These are phyloP conservation scores for Pseudochirops corinnae DNA, from an alignment of 2,797 vertebrate species.

Conservation along the genomic window DNA sequence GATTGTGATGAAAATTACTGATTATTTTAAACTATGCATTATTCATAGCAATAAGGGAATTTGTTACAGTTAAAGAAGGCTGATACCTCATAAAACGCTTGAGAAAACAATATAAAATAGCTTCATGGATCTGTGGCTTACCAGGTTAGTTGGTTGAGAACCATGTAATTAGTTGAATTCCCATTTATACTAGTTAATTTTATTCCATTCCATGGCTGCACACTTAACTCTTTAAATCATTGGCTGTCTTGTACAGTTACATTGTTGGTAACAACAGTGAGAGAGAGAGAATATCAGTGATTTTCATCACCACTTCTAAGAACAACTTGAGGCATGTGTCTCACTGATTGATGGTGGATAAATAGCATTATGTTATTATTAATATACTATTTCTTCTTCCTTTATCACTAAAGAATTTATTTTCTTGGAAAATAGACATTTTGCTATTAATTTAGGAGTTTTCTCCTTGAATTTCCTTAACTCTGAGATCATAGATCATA, in stretches of 20 bases:
- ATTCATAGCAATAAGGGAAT: slow-evolving; percentile 37
- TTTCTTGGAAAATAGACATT: slow-evolving; percentile 26
- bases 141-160: slow-evolving; percentile 17
- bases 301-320: slow-evolving; percentile 30
- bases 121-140: slow-evolving; percentile 35
- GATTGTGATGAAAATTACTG: slow-evolving; percentile 22
- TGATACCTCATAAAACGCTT: slow-evolving; percentile 18
- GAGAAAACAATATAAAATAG: slow-evolving; percentile 20
- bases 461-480: background rate
- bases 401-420: slow-evolving; percentile 54
- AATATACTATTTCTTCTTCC: slow-evolving; percentile 6
- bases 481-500: background rate
- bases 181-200: slow-evolving; percentile 3
- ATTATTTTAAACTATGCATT: slow-evolving; percentile 32
- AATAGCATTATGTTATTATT: background rate
- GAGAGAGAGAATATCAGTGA: slow-evolving; percentile 34
- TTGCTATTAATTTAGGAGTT: background rate
- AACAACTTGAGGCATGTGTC: background rate
- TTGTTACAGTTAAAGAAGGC: background rate
- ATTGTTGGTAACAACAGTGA: slow-evolving; percentile 22
- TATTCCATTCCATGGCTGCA: background rate
- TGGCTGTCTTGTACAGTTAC: slow-evolving; percentile 17
- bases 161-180: background rate
- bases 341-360: background rate
- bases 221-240: background rate